phyloP scores from a whole-genome alignment of 2,113 vertebrate species.

The Ciconia maguari region DNA sequence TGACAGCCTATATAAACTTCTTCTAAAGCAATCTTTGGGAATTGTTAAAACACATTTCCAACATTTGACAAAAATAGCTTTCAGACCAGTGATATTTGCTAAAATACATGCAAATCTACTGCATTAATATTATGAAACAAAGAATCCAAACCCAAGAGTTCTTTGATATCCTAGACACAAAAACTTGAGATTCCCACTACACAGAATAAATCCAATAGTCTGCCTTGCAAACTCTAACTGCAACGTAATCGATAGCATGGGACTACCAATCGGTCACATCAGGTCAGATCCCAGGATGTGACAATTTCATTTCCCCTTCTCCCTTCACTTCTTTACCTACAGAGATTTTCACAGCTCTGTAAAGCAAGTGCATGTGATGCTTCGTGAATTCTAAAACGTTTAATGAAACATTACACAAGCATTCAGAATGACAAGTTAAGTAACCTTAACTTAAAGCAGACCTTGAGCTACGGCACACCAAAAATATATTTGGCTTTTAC shows the following conservation, averaged over 20 bases:
- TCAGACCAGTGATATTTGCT: conserved; percentile 50
- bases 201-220: not conserved
- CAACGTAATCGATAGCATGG: rapidly evolving
- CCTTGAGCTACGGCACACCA: not conserved
- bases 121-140: conserved; percentile 47
- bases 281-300: not conserved
- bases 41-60: conserved; percentile 53
- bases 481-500: not conserved
- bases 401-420: conserved; percentile 31
- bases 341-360: not conserved
- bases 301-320: not conserved
- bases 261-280: not conserved
- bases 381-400: not conserved
- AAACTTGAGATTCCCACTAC: not conserved
- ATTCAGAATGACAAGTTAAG: conserved; percentile 46
- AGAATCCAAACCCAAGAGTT: not conserved
- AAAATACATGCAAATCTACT: conserved; percentile 28
- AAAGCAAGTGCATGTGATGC: not conserved
- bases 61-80: conserved; percentile 40
- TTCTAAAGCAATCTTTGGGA: conserved; percentile 50
- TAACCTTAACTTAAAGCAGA: conserved; percentile 55
- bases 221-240: not conserved
- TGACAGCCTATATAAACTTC: conserved; percentile 40
- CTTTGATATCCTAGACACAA: not conserved
- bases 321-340: not conserved